Evolutionary conservation across 2,797 vertebrate genomes (phyloP).

Genomic region (Cottoperca gobio): DNA sequence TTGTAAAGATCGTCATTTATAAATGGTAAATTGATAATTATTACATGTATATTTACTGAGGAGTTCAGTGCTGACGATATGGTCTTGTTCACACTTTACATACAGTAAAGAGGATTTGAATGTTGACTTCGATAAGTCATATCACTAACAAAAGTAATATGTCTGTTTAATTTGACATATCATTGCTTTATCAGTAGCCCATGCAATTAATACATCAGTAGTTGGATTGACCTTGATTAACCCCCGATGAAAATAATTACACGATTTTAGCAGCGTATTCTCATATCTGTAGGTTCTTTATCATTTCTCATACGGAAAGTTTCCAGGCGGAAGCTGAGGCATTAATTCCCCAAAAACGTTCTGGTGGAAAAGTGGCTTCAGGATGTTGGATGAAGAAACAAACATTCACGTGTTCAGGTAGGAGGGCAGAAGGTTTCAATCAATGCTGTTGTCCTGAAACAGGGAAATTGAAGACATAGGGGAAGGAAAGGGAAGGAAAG

Average conservation of each 20-base stretch:
- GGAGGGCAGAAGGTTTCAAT: no score
- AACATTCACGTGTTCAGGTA: slow-evolving; percentile 6
- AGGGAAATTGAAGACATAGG: not conserved
- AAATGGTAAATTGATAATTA: no score
- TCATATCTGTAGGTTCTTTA: not conserved
- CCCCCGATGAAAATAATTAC: not conserved
- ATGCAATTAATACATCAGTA: not conserved
- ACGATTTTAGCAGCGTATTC: not conserved
- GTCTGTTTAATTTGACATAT: not conserved
- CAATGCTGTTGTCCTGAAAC: slow-evolving; percentile 2
- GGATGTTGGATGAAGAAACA: not conserved
- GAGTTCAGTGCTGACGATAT: no score
- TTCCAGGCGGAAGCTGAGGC: not conserved
- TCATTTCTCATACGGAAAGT: not conserved
- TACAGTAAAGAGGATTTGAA: no score
- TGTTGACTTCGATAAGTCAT: no score
- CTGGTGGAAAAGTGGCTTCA: not conserved
- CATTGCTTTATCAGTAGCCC: not conserved
- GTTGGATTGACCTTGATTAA: not conserved
- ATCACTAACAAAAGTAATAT: not conserved
- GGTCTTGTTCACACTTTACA: no score
- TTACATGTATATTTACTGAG: no score
- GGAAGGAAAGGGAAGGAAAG: not conserved
- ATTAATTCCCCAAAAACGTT: not conserved
- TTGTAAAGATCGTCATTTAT: no score